phyloP scores from a whole-genome alignment of 2,797 vertebrate species.

The Microhierax caerulescens region DNA sequence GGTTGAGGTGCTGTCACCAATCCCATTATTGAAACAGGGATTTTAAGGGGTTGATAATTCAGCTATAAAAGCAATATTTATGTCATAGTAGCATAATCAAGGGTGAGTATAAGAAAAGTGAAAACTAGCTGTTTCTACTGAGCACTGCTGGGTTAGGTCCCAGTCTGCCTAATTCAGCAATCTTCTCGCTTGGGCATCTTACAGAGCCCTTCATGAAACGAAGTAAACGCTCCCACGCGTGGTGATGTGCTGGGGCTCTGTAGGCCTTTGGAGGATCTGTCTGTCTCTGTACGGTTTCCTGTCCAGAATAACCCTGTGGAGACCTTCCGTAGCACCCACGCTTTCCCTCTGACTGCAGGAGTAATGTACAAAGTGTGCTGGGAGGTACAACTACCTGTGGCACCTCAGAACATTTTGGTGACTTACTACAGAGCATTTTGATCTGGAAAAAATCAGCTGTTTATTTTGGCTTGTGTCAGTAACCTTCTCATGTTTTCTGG shows the following conservation, averaged over 20 bases:
- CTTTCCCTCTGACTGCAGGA: neutral
- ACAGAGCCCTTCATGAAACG: neutral
- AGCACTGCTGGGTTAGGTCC: neutral
- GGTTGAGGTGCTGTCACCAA: slow-evolving; percentile 10
- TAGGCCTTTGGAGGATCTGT: neutral
- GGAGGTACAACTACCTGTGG: accelerated
- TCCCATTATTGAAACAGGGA: slow-evolving; percentile 25
- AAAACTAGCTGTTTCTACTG: neutral
- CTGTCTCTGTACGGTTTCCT: neutral
- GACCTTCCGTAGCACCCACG: neutral
- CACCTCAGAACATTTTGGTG: neutral
- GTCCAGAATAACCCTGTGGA: neutral
- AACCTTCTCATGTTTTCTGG: neutral
- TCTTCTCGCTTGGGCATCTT: neutral
- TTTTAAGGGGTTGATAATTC: slow-evolving; percentile 41
- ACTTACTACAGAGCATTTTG: neutral
- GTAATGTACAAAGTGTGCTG: accelerated
- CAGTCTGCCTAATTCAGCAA: neutral
- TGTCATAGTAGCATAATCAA: neutral
- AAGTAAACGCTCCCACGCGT: neutral
- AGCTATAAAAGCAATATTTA: neutral
- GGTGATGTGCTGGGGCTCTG: accelerated
- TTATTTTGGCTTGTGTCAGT: neutral
- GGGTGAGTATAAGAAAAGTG: neutral
- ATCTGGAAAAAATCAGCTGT: neutral